These are phyloP conservation scores for Stenchaetothrips biformis DNA, from an alignment of 2,888 invertebrate genomes.

Conservation along the genomic window DNA sequence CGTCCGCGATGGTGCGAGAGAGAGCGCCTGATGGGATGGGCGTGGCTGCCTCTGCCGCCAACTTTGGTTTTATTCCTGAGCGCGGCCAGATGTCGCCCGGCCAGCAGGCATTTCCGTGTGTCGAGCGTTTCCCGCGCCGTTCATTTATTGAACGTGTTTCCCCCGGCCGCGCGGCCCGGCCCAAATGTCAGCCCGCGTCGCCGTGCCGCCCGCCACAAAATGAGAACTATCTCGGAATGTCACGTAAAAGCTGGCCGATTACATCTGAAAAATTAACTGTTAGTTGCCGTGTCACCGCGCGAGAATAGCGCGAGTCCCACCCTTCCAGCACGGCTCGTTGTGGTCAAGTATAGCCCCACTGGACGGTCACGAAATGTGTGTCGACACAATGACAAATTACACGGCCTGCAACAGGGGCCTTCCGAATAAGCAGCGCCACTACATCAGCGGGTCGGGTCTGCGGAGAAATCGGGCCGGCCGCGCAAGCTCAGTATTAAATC, in stretches of 20 bases:
- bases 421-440: too few species aligned
- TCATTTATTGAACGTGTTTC: too few species aligned
- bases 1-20: conserved; percentile 7
- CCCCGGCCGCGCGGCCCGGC: not conserved
- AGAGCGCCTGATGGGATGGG: not conserved
- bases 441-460: too few species aligned
- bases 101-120: too few species aligned
- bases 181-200: not conserved
- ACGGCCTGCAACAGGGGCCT: too few species aligned
- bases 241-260: not conserved
- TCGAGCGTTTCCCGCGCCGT: too few species aligned
- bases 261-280: conserved; percentile 24
- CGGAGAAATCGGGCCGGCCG: too few species aligned
- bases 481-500: too few species aligned
- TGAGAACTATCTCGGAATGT: conserved; percentile 16
- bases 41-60: not conserved
- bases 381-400: conserved; percentile 5
- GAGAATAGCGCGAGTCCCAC: too few species aligned
- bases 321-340: not conserved
- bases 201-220: not conserved
- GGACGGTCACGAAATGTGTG: conserved; percentile 1
- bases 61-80: too few species aligned
- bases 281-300: conserved; percentile 14
- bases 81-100: too few species aligned
- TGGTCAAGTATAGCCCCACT: not conserved